A percentile compares a stretch with the other conserved stretches of the same genome.
Evolutionary conservation across 2,113 vertebrate genomes (phyloP).

Genomic region (Halichoerus grypus): DNA sequence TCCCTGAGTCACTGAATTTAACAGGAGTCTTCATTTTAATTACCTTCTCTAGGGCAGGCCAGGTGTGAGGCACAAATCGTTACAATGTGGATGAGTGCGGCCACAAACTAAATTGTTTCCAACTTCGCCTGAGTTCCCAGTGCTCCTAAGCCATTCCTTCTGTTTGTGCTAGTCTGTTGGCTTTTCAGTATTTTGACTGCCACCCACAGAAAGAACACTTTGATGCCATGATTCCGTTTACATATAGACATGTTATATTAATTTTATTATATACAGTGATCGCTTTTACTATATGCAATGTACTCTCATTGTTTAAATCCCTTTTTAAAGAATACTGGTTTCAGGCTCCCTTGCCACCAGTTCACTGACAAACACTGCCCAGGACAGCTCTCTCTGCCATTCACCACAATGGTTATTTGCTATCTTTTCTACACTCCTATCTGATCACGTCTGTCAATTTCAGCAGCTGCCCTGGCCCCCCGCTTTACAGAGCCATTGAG

Average conservation of each 20-base stretch:
- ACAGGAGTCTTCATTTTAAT: conserved; percentile 62
- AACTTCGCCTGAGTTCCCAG: background rate
- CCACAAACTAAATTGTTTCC: background rate
- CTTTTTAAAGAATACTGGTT: background rate
- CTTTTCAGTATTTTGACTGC: background rate
- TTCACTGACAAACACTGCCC: background rate
- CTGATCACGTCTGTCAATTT: background rate
- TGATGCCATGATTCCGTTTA: background rate
- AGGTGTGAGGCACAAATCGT: background rate
- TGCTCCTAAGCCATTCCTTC: background rate
- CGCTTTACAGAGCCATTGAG: background rate
- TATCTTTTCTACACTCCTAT: background rate
- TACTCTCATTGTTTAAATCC: background rate
- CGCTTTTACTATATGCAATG: background rate
- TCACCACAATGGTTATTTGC: background rate
- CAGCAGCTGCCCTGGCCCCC: background rate
- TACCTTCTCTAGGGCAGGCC: background rate
- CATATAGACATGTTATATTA: background rate
- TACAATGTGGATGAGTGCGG: background rate
- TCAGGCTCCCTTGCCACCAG: background rate
- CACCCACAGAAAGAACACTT: background rate
- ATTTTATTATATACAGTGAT: background rate
- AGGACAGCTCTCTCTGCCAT: background rate
- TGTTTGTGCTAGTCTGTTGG: background rate
- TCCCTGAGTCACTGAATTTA: conserved; percentile 67